Evolutionary conservation across 2,888 invertebrate genomes (phyloP), one percentile per base, ranked within the genome.

Genomic region (Mimachlamys varia): DNA sequence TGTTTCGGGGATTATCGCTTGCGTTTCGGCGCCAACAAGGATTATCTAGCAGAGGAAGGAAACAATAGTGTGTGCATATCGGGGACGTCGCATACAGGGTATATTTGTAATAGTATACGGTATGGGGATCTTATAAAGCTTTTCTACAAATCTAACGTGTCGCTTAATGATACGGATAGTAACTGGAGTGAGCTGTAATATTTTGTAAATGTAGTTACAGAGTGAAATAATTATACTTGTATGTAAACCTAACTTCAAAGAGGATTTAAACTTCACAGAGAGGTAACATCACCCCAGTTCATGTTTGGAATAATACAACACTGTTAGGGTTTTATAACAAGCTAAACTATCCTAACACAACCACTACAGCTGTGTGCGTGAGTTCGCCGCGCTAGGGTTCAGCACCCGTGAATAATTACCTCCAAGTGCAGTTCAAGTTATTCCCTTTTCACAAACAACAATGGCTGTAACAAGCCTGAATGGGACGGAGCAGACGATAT

Each of bases 401-500:
- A 33, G 27, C 76, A 76, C 76, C 76, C 76, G 76, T 76, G 76
- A 76, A 76, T 76, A 76, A 58, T 58, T 22, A 33, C 76, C 27
- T 76, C 76, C 76, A 76, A 76, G 76, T 76, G 76, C 76, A 76
- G 76, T 33, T 76, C 33, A 76, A 76, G 33, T 33, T 7, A 33
- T 76, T 76, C 33, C 22, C 76, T 58, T 58, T 33, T 27, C 76
- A 76, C 76, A 27, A 53, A 76, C 76, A 7, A 76, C 76, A 33
- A 76, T 76, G 76, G 76, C 76, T 76, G 76, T 76, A 33, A 76
- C 76, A 10, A 76, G 76, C 76, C 76, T 76, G 27, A 76, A 76
- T 27, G 76, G 76, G 33, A 76, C 76, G 33, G 76, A 76, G 76
- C 76, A 76, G 76, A 76, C 76, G 76, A 76, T 76, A 76, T 33